A percentile compares a stretch with the other conserved stretches of the same genome.
Conservation (phyloP, 2,797 vertebrate species). For the Microtus agrestis region DNA sequence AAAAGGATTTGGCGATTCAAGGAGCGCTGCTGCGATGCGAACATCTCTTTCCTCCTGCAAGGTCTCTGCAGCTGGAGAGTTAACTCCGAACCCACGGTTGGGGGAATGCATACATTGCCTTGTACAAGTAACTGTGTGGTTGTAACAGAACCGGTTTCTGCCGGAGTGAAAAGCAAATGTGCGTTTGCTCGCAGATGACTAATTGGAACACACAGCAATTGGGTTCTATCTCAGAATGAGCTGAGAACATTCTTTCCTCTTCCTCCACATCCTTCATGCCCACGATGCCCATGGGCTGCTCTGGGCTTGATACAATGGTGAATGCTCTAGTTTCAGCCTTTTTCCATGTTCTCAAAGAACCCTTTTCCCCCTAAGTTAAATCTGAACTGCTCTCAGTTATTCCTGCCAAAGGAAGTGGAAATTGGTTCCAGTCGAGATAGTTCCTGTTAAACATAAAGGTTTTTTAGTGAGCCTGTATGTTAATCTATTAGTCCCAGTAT, state of each 20-base stretch:
- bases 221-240: background rate
- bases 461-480: slow-evolving; percentile 14
- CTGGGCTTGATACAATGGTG: background rate
- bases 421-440: slow-evolving; percentile 68
- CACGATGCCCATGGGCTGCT: background rate
- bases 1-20: slow-evolving; percentile 1
- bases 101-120: background rate
- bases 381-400: slow-evolving; percentile 51
- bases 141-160: background rate
- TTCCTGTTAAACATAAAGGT: slow-evolving; percentile 65
- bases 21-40: background rate
- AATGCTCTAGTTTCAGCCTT: slow-evolving; percentile 66
- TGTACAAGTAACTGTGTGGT: background rate
- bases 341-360: slow-evolving; percentile 57
- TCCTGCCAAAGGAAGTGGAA: slow-evolving; percentile 67
- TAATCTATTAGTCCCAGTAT: slow-evolving; percentile 46
- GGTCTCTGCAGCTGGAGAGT: slow-evolving; percentile 52
- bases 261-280: background rate
- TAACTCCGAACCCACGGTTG: background rate
- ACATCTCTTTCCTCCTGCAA: background rate
- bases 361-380: slow-evolving; percentile 38
- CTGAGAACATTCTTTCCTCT: background rate
- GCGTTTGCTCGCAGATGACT: background rate
- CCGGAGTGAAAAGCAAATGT: background rate
- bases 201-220: background rate